Percentiles rank a stretch among this genome's conserved stretches.
Conservation (phyloP, 1,140 invertebrate genomes). For the Achatina immaculata region DNA sequence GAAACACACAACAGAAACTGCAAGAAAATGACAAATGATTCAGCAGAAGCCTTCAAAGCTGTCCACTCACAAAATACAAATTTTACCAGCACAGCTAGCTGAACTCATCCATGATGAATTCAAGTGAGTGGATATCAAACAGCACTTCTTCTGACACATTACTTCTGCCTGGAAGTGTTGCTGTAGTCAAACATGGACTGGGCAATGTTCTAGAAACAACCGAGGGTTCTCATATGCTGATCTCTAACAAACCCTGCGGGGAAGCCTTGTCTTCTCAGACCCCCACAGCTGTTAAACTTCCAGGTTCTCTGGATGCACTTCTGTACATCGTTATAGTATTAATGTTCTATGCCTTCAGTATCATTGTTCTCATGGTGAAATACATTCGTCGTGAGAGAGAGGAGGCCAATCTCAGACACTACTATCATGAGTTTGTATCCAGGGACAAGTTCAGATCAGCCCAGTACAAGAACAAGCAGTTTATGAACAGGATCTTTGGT, state of each 20-base stretch:
- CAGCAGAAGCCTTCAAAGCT: too few species aligned
- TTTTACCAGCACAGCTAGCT: too few species aligned
- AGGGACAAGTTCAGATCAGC: slow-evolving; percentile 60
- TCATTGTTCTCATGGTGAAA: slow-evolving; percentile 70
- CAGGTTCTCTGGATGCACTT: slow-evolving; percentile 57
- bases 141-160: background rate
- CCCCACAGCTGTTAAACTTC: slow-evolving; percentile 5
- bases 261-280: slow-evolving; percentile 25
- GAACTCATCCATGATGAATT: slow-evolving; percentile 14
- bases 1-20: too few species aligned
- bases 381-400: slow-evolving; percentile 66
- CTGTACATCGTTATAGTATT: slow-evolving; percentile 70
- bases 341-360: slow-evolving; percentile 69
- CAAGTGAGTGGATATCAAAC: slow-evolving; percentile 23
- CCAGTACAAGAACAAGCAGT: slow-evolving; percentile 47
- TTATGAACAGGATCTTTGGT: slow-evolving; percentile 41
- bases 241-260: slow-evolving; percentile 8
- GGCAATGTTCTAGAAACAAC: background rate
- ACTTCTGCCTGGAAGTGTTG: background rate
- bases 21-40: too few species aligned
- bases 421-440: slow-evolving; percentile 66
- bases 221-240: background rate
- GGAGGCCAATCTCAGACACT: slow-evolving; percentile 63
- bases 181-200: background rate
- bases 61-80: too few species aligned